These are phyloP conservation scores for Engystomops pustulosus DNA, from an alignment of 2,113 vertebrate species.

Conservation along the genomic window DNA sequence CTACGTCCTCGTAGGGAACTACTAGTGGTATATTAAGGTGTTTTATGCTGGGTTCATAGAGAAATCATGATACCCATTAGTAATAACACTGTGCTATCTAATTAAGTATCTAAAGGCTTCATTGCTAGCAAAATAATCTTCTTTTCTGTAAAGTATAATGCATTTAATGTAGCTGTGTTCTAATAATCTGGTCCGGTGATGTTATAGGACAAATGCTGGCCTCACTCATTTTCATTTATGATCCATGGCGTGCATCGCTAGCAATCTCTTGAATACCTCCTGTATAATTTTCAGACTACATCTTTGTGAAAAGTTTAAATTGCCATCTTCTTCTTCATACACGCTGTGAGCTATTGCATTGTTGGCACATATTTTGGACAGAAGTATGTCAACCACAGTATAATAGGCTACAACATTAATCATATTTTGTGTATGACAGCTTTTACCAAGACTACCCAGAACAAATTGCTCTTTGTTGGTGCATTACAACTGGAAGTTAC, in stretches of 20 bases:
- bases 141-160: neutral
- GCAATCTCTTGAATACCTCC: too few relatives aligned
- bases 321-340: too few relatives aligned
- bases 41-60: too few relatives aligned
- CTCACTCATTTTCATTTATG: neutral
- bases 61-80: too few relatives aligned
- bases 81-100: too few relatives aligned
- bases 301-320: neutral
- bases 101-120: neutral
- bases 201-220: neutral
- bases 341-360: slow-evolving; percentile 25
- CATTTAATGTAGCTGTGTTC: neutral
- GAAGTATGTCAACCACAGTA: slow-evolving; percentile 40
- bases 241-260: neutral
- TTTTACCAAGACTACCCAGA: slow-evolving; percentile 22
- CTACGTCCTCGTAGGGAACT: too few relatives aligned
- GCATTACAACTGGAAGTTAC: slow-evolving; percentile 6
- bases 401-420: slow-evolving; percentile 33
- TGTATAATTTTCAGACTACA: neutral
- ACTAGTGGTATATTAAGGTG: too few relatives aligned
- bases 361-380: slow-evolving; percentile 42
- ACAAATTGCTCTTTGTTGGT: slow-evolving; percentile 40
- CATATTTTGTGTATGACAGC: slow-evolving; percentile 26
- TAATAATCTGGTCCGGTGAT: neutral
- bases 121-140: neutral